Base-by-base conservation (phyloP, 2,888 invertebrate genomes). In the Sarcophaga carnaria region DNA sequence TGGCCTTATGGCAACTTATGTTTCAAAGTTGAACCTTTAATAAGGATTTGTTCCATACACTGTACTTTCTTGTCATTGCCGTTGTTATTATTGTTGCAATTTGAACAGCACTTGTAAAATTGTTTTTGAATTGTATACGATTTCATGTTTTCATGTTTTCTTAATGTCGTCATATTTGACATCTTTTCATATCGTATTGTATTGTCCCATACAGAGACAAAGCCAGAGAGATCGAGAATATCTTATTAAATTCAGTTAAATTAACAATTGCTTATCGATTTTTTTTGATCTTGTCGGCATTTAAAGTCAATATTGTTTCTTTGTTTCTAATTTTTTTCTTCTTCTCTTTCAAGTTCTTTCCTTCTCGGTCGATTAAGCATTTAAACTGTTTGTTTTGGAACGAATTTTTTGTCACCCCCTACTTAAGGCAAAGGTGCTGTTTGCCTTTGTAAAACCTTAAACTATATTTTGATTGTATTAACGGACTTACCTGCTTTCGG, bases 91-190 rank as follows among this genome's bases (percentile, higher is more conserved):
- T 54, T 54, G 22, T 60, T 25, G 60, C 14, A 54, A 49, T 62
- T 12, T 20, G 49, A 45, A 69, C 78, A 37, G 37, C 37, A 81
- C 78, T 85, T 85, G 70, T 81, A 70, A 78, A 78, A 83, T 37
- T 49, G 22, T 63, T 67, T 67, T 54, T 17, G 14, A 49, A 49
- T 49, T 49, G 14, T 14, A 49, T 49, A 4, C 12, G 17, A 54
- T 14, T 54, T 66, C 76, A 85, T 81, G 77, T 37, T 81, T 72
- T 86, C 67, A 47, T 80, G 64, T 86, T 82, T 86, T 79, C 72
- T 79, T 64, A 82, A 80, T 83, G 63, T 77, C 80, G 80, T 80
- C 83, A 80, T 80, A 77, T 80, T 86, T 80, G 83, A 83, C 82
- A 86, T 83, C 79, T 83, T 86, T 79, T 76, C 71, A 37, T 80